A percentile compares a stretch with the other conserved stretches of the same genome.
phyloP scores from a whole-genome alignment of 2,888 invertebrate species.

The Heliothis peltigera region DNA sequence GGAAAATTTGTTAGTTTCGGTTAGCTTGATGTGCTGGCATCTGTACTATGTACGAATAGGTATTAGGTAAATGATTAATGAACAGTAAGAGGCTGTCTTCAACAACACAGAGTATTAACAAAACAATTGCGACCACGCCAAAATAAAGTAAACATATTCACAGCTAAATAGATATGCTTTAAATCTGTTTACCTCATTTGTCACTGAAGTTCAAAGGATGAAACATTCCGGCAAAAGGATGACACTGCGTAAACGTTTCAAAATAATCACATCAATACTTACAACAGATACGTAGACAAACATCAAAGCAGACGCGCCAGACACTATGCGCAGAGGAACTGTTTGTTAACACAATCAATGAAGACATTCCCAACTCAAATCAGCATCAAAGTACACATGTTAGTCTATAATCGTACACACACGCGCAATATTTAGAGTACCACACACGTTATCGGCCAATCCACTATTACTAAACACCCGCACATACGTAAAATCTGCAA shows the following conservation, averaged over 20 bases:
- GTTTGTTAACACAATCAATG: conserved; percentile 84
- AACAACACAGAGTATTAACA: conserved; percentile 18
- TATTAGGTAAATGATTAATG: not conserved
- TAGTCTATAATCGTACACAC: conserved; percentile 58
- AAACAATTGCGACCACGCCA: conserved; percentile 40
- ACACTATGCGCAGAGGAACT: conserved; percentile 78
- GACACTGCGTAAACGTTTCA: conserved; percentile 63
- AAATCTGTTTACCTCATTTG: conserved; percentile 59
- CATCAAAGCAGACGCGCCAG: conserved; percentile 77
- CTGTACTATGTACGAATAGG: no score
- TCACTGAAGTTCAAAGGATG: conserved; percentile 60
- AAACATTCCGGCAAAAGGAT: conserved; percentile 59
- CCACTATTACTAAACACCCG: conserved; percentile 48
- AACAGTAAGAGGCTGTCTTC: not conserved
- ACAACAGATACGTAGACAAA: conserved; percentile 72
- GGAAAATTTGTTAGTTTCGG: no score
- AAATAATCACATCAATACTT: conserved; percentile 68
- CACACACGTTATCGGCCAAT: conserved; percentile 50
- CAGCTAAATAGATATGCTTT: conserved; percentile 54
- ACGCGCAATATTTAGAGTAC: conserved; percentile 38
- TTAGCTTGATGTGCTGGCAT: no score
- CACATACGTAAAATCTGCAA: conserved; percentile 53
- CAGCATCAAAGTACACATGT: conserved; percentile 65
- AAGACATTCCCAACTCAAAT: conserved; percentile 69
- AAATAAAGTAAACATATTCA: conserved; percentile 25